Base-by-base conservation (phyloP, 2,888 invertebrate species). In the Lagria hirta region DNA sequence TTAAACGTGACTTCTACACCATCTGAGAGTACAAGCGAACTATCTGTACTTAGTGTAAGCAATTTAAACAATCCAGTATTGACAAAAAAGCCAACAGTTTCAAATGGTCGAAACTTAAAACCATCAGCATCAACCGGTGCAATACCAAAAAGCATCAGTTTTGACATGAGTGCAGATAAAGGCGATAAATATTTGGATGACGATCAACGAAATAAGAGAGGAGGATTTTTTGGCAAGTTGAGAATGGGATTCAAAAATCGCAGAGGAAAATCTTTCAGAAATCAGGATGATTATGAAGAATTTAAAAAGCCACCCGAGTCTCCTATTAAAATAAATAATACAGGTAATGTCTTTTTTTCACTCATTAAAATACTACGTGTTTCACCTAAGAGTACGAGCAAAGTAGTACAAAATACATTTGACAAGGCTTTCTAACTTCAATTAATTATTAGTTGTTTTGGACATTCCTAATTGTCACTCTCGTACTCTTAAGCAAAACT, bases 141-240 rank as follows among this genome's bases (percentile, higher is more conserved):
- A 1, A 92, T 93, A 60, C 90, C 91, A 1, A 93, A 93, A 72
- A 92, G 90, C 62, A 92, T 92, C 58, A 91, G 89, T 66, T 92
- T 92, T 60, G 92, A 93, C 71, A 87, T 90, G 66, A 88, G 88
- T 1, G 90, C 91, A 0, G 89, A 90, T 63, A 84, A 89, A 55
- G 81, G 82, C 1, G 84, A 85, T 58, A 81, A 83, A 73, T 76
- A 74, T 50, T 57, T 71, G 40, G 69, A 74, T 49, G 78, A 76
- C 52, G 80, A 79, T 26, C 78, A 78, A 48, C 73, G 74, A 37
- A 77, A 76, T 24, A 67, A 61, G 53, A 79, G 80, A 43, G 75
- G 78, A 43, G 77, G 87, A 10, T 84, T 89, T 58, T 86, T 89
- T 60, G 81, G 82, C 20, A 85, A 83, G 60, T 75, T 89, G 30